Conservation (phyloP, 2,888 invertebrate species). For the Polymixis flavicincta region DNA sequence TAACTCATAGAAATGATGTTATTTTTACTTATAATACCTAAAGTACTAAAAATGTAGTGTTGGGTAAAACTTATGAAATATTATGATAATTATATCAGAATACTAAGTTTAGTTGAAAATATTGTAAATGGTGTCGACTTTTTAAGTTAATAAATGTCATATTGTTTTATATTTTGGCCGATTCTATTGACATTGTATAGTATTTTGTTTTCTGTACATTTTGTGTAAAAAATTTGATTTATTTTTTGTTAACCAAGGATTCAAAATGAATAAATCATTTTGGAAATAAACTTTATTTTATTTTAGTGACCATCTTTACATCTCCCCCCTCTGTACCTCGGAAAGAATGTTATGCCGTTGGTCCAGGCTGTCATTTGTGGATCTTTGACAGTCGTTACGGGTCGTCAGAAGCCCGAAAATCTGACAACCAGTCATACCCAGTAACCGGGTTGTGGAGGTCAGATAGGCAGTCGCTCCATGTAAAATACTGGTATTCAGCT, state of each 20-base stretch:
- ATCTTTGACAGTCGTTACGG: too few relatives aligned
- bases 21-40: neutral
- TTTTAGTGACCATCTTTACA: too few relatives aligned
- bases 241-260: slow-evolving; percentile 66
- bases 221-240: slow-evolving; percentile 56
- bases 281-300: slow-evolving; percentile 46
- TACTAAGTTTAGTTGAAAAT: slow-evolving; percentile 16
- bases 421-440: too few relatives aligned
- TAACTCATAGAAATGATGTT: neutral
- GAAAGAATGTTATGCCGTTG: too few relatives aligned
- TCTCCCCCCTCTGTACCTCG: too few relatives aligned
- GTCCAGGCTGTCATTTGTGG: too few relatives aligned
- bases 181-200: slow-evolving; percentile 31
- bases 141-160: slow-evolving; percentile 15
- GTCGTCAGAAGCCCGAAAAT: too few relatives aligned
- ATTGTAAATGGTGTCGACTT: slow-evolving; percentile 32
- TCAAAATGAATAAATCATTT: slow-evolving; percentile 67
- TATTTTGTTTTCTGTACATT: slow-evolving; percentile 59
- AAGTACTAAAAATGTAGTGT: slow-evolving; percentile 11
- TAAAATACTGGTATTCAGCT: too few relatives aligned
- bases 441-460: too few relatives aligned
- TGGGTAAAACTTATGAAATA: slow-evolving; percentile 21
- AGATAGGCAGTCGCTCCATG: too few relatives aligned
- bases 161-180: slow-evolving; percentile 29
- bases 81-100: slow-evolving; percentile 39